Percentiles rank a stretch among this genome's conserved stretches.
phyloP scores from a whole-genome alignment of 2,797 vertebrate genomes.

The Rhabdophis nuchalis region DNA sequence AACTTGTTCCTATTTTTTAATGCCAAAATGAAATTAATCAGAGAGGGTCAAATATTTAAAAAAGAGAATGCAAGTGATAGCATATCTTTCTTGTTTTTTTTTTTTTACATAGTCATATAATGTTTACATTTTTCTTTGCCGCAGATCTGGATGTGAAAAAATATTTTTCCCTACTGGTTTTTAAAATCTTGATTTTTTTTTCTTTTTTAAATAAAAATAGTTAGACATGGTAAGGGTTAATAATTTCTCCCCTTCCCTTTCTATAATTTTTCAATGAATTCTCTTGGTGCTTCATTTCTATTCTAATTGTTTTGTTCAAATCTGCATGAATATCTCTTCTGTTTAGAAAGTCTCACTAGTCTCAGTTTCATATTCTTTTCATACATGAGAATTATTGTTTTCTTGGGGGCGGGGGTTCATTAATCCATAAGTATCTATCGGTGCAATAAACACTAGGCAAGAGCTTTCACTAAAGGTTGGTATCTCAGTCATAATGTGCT shows the following conservation, averaged over 20 bases:
- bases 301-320: background rate
- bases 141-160: conserved; percentile 69
- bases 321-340: background rate
- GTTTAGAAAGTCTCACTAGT: background rate
- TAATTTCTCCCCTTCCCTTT: background rate
- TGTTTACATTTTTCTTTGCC: conserved; percentile 76
- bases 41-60: conserved; percentile 63
- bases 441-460: background rate
- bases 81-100: conserved; percentile 60
- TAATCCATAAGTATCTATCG: background rate
- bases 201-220: conserved; percentile 49
- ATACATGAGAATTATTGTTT: background rate
- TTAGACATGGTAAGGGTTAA: background rate
- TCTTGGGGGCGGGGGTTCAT: background rate
- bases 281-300: background rate
- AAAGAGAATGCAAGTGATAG: conserved; percentile 65
- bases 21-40: conserved; percentile 51
- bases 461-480: background rate
- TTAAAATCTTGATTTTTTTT: conserved; percentile 49
- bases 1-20: conserved; percentile 48
- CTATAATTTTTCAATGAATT: background rate
- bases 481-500: background rate
- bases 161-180: conserved; percentile 54
- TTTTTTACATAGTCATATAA: conserved; percentile 65
- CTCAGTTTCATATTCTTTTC: background rate